phyloP scores from a whole-genome alignment of 2,888 invertebrate species.

The Lepidocyrtoides sp. region DNA sequence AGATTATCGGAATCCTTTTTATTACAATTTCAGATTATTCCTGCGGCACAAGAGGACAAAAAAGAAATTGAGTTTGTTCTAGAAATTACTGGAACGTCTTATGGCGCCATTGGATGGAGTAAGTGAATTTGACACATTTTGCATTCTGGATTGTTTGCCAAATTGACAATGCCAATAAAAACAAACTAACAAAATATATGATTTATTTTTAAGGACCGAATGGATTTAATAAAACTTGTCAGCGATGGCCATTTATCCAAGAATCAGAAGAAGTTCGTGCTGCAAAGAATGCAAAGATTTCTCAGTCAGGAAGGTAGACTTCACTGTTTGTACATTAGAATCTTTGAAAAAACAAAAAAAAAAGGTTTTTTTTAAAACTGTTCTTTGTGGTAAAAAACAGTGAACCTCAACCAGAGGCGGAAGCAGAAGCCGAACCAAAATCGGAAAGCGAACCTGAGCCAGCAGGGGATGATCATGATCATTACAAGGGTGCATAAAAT shows the following conservation, averaged over 20 bases:
- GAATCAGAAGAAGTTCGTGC: no score
- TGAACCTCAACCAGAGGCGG: conserved; percentile 53
- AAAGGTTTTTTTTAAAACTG: no score
- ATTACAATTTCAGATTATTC: not conserved
- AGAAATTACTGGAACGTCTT: conserved; percentile 95
- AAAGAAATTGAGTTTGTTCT: conserved; percentile 89
- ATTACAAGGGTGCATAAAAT: not conserved
- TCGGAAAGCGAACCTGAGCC: conserved; percentile 61
- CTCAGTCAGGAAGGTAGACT: no score
- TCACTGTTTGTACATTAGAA: no score
- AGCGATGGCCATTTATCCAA: conserved; percentile 26
- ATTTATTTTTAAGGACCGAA: conserved; percentile 2
- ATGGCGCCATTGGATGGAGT: conserved; percentile 97
- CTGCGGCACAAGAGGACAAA: not conserved
- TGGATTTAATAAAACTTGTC: conserved; percentile 51
- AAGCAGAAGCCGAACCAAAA: conserved; percentile 82
- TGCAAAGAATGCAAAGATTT: conserved; percentile 72
- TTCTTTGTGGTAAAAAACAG: conserved; percentile 82
- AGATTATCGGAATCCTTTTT: no score
- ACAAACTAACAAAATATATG: conserved; percentile 70
- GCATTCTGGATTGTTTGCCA: no score
- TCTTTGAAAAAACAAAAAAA: no score
- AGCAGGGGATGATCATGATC: conserved; percentile 55
- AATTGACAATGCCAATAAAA: no score
- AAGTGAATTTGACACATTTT: conserved; percentile 72